Evolutionary conservation across 2,888 invertebrate genomes (phyloP), one percentile per base, ranked within the genome.

Genomic region (Caenorhabditis sinica): DNA sequence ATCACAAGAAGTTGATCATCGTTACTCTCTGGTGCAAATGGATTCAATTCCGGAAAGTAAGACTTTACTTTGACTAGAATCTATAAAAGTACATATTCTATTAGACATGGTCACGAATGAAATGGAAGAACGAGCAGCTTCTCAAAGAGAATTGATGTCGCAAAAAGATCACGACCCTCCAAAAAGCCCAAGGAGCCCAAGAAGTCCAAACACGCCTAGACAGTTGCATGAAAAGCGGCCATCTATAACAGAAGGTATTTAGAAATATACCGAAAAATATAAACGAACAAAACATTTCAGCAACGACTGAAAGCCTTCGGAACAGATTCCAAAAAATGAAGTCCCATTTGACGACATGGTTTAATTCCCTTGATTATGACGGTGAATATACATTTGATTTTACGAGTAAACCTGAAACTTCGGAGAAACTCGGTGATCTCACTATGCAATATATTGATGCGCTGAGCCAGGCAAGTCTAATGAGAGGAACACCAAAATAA

Each of bases 41-140:
- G 91, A 91, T 28, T 90, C 90, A 11, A 83, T 91, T 40, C 90
- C 90, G n/a, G 91, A 91, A 76, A 88, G 91, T 91, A 61, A 81
- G 85, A 65, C 11, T 25, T 63, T 36, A 5, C 0, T 13, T 33
- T 25, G 56, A n/a, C 17, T 11, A 30, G 40, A 4, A 40, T 33
- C n/a, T 40, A 4, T 9, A 25, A 43, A 40, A 63, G 36, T 23
- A 9, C 2, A 43, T 9, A 43, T 30, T 11, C 20, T 63, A 23
- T 63, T 40, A 83, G 83, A 83, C 56, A 66, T 80, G 60, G 40
- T 83, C 9, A 83, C 83, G 4, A 83, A 71, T 65, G 79, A 83
- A 65, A 80, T 83, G 79, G 75, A 75, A 79, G 79, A 79, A 36
- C 20, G 65, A 69, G 36, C 25, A 23, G 40, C 65, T 6, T 30